Evolutionary conservation across 2,113 vertebrate genomes (phyloP).

Genomic region (Larimichthys polyactis): DNA sequence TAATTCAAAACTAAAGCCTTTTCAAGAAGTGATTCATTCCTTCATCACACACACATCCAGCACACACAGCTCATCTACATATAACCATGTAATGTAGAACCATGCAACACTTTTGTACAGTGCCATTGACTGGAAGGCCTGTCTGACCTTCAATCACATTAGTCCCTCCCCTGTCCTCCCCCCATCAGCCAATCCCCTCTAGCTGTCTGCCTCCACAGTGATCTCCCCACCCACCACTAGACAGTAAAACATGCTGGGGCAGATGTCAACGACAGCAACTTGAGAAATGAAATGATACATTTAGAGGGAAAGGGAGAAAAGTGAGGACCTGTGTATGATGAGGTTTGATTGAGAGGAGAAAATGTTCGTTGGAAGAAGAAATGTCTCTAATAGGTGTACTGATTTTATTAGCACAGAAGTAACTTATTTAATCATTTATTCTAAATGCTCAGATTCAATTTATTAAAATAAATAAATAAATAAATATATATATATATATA

Average conservation of each 20-base stretch:
- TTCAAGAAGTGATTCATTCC: conserved; percentile 23
- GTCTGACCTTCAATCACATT: conserved; percentile 80
- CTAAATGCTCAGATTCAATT: neutral
- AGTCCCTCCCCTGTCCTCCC: conserved; percentile 50
- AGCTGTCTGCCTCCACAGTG: conserved; percentile 56
- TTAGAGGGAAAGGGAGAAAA: conserved; percentile 6
- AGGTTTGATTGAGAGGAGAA: neutral
- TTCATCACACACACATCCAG: conserved; percentile 25
- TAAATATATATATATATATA: too few relatives aligned
- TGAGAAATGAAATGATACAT: conserved; percentile 47
- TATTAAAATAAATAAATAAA: too few relatives aligned
- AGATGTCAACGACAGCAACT: conserved; percentile 62
- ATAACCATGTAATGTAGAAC: conserved; percentile 57
- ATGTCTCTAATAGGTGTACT: neutral
- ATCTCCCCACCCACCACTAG: conserved; percentile 42
- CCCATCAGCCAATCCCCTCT: conserved; percentile 64
- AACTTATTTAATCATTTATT: neutral
- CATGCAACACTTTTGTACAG: conserved; percentile 52
- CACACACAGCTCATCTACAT: conserved; percentile 32
- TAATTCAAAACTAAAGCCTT: conserved; percentile 8
- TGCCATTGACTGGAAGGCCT: conserved; percentile 63
- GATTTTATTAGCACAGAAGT: neutral
- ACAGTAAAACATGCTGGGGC: conserved; percentile 33
- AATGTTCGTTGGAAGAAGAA: neutral
- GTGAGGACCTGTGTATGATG: neutral